phyloP scores from a whole-genome alignment of 1,140 invertebrate species.

The Daktulosphaira vitifoliae region DNA sequence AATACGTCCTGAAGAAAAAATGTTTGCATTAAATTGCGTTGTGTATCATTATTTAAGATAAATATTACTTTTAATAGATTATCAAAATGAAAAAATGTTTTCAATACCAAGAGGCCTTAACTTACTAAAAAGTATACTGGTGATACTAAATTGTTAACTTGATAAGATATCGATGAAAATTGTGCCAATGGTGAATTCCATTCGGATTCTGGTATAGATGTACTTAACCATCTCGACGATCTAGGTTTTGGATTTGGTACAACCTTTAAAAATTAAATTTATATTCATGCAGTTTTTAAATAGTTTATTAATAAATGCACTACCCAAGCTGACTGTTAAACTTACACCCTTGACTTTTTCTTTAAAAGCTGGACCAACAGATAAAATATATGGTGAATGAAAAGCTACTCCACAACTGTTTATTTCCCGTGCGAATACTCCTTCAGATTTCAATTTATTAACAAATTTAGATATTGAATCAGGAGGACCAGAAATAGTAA shows the following conservation, averaged over 20 bases:
- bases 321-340: background rate
- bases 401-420: slow-evolving; percentile 76
- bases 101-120: background rate
- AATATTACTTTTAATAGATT: background rate
- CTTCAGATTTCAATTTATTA: slow-evolving; percentile 56
- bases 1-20: slow-evolving; percentile 73
- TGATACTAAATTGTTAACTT: slow-evolving; percentile 57
- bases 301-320: background rate
- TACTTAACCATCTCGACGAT: slow-evolving; percentile 53
- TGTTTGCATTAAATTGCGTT: too few species aligned
- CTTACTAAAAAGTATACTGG: slow-evolving; percentile 41
- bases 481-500: slow-evolving; percentile 76
- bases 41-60: slow-evolving; percentile 42
- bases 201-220: slow-evolving; percentile 50
- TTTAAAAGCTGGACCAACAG: slow-evolving; percentile 67
- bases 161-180: slow-evolving; percentile 54
- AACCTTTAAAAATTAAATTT: slow-evolving; percentile 42
- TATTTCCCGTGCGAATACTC: slow-evolving; percentile 74
- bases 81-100: background rate
- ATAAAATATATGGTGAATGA: slow-evolving; percentile 47
- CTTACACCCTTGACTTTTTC: slow-evolving; percentile 46
- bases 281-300: background rate
- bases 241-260: slow-evolving; percentile 48
- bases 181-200: slow-evolving; percentile 45
- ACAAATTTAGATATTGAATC: slow-evolving; percentile 62